A percentile compares a stretch with the other conserved stretches of the same genome.
These are phyloP conservation scores for Drosophila mauritiana DNA, from an alignment of 1,140 invertebrate genomes.

Conservation along the genomic window DNA sequence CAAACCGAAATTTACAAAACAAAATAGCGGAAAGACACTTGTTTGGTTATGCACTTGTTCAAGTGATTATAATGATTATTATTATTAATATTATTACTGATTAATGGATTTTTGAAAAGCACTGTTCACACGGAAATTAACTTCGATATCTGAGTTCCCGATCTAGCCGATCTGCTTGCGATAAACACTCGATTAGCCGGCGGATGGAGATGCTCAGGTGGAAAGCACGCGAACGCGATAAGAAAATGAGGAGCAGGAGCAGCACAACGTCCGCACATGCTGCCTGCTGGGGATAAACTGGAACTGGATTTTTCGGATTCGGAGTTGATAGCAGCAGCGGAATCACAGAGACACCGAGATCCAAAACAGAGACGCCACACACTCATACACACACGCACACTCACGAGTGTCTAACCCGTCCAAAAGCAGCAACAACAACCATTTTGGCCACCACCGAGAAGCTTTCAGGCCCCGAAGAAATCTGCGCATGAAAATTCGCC, in stretches of 20 bases:
- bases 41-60: constrained; percentile 18
- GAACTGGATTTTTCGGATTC: constrained; percentile 77
- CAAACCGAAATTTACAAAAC: constrained; percentile 27
- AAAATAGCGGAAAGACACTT: constrained; percentile 36
- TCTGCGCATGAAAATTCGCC: constrained; percentile 54
- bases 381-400: constrained; percentile 26
- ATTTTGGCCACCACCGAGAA: constrained; percentile 25
- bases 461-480: constrained; percentile 43
- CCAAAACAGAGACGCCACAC: constrained; percentile 55
- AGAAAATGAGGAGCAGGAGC: constrained; percentile 48
- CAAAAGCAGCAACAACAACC: constrained; percentile 30
- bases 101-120: constrained; percentile 4
- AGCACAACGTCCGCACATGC: constrained; percentile 81
- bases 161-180: constrained; percentile 10
- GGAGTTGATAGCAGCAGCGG: constrained; percentile 67
- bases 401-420: constrained; percentile 46
- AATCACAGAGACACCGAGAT: constrained; percentile 76
- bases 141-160: constrained; percentile 7
- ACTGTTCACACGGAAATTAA: constrained; percentile 2
- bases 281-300: constrained; percentile 84
- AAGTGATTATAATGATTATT: constrained; percentile 2
- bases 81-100: constrained; percentile 5
- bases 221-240: constrained; percentile 38
- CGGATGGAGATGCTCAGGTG: constrained; percentile 29
- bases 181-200: constrained; percentile 26